These are phyloP conservation scores for Eupithecia centaureata DNA, from an alignment of 2,888 invertebrate genomes.

Conservation along the genomic window DNA sequence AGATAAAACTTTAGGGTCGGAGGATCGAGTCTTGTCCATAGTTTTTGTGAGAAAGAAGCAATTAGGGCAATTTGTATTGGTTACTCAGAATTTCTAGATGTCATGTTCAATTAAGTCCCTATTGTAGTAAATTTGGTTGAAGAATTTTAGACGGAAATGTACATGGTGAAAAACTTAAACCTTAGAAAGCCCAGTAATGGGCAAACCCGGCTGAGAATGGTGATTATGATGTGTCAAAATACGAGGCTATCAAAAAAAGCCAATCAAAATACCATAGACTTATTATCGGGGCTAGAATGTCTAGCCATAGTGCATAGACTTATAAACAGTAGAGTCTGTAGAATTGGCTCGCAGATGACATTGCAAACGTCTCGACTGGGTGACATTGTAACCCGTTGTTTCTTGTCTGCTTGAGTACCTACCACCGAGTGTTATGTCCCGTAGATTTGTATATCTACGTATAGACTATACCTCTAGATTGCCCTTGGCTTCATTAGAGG, in stretches of 20 bases:
- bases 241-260: background rate
- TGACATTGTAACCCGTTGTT: conserved; percentile 8
- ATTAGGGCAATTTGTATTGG: background rate
- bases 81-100: background rate
- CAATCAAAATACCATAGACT: background rate
- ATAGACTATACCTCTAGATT: background rate
- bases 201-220: background rate
- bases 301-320: background rate
- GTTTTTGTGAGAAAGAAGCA: background rate
- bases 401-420: background rate
- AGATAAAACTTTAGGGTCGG: background rate
- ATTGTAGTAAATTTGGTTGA: background rate
- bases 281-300: background rate
- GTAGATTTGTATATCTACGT: background rate
- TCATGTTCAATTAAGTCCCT: background rate
- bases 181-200: background rate
- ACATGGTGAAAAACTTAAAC: background rate
- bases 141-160: background rate
- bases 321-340: conserved; percentile 1
- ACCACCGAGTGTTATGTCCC: background rate
- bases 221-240: background rate
- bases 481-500: background rate
- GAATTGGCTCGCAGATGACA: conserved; percentile 8
- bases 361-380: background rate
- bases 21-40: background rate